A percentile compares a stretch with the other conserved stretches of the same genome.
Evolutionary conservation across 2,888 invertebrate species (phyloP).

Genomic region (Alloscopus bannaensis): DNA sequence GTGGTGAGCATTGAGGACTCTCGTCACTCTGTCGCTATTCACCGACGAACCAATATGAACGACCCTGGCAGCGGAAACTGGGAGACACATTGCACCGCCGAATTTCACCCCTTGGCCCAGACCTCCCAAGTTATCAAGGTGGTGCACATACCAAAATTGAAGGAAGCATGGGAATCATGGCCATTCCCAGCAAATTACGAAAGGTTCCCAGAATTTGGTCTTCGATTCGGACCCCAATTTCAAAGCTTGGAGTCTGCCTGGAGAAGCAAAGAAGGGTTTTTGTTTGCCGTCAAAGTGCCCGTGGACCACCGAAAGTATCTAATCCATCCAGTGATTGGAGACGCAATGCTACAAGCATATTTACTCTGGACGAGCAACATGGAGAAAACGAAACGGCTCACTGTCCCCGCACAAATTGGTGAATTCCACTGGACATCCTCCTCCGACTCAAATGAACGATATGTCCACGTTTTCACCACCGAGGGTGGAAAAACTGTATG

Average conservation of each 20-base stretch:
- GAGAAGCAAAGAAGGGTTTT: neutral
- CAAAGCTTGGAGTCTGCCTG: conserved; percentile 21
- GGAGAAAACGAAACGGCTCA: conserved; percentile 27
- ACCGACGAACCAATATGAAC: neutral
- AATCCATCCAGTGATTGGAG: conserved; percentile 55
- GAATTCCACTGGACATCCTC: conserved; percentile 32
- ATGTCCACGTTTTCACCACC: neutral
- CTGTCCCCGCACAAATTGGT: conserved; percentile 45
- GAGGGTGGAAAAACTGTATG: neutral
- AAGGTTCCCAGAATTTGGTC: neutral
- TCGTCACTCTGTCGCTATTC: neutral
- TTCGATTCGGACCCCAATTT: conserved; percentile 27
- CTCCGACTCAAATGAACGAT: neutral
- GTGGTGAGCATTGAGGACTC: conserved; percentile 11
- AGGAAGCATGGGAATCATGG: neutral
- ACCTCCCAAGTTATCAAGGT: neutral
- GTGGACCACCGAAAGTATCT: conserved; percentile 20
- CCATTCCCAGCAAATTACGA: conserved; percentile 17
- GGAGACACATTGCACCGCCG: neutral
- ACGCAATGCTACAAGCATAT: conserved; percentile 35
- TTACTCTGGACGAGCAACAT: conserved; percentile 2
- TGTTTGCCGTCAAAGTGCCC: conserved; percentile 14
- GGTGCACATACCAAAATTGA: neutral
- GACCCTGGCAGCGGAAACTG: neutral
- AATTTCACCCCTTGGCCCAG: neutral